Evolutionary conservation across 2,888 invertebrate species (phyloP), one percentile per base, ranked within the genome.

Genomic region (Syritta pipiens): DNA sequence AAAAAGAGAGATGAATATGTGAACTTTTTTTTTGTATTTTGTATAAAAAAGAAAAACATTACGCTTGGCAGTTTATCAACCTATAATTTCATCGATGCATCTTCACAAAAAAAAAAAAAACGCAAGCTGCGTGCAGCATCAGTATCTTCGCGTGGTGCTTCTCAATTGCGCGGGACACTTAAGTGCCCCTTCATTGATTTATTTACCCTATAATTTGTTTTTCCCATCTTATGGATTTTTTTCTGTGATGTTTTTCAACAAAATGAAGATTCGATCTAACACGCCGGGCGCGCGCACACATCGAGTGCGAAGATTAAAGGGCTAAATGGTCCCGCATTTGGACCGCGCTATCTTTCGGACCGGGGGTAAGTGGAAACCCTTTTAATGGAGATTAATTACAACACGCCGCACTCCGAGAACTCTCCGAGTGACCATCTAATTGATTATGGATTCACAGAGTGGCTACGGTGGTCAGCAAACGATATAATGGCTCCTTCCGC

Each of bases 351-450:
- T n/a, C n/a, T n/a, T 37, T 17, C 7, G 6, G 19, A 40, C 24
- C 32, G 20, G 32, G 32, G 55, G 32, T 53, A 77, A 71, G 55
- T 55, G 35, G 48, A 42, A 49, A 72, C 67, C 53, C 28, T 68
- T 71, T 79, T 79, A 62, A 79, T 79, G 79, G 79, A 68, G 62
- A 79, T 79, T 79, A 79, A 79, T 79, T 79, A 74, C 62, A 68
- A 46, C 14, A 51, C 22, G 35, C 32, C 20, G 40, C 53, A 44
- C 68, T 44, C 9, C 20, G 22, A 60, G 72, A 40, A n/a, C n/a
- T n/a, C n/a, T n/a, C n/a, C n/a, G n/a, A 60, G 30, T 51, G 53
- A 57, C 14, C 37, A 40, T 74, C 67, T 68, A 79, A 74, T 79
- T 74, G 79, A 79, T 79, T 74, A 74, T 74, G 74, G 44, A 74